Evolutionary conservation across 2,113 vertebrate species (phyloP).

Genomic region (Thomomys bottae): DNA sequence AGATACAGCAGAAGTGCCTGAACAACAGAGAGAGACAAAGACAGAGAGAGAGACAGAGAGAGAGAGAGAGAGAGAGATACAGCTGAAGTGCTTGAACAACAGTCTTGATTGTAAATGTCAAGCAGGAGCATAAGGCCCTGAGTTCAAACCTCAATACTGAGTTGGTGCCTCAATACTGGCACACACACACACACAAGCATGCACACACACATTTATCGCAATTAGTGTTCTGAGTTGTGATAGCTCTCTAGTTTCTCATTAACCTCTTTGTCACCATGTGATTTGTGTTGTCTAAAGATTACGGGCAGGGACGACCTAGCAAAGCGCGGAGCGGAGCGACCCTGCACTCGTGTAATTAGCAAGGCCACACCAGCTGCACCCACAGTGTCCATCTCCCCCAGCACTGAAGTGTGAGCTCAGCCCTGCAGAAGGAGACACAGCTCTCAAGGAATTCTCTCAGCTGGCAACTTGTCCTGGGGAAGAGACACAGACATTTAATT

Average conservation of each 20-base stretch:
- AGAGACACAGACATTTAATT: constrained; percentile 84
- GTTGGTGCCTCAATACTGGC: too few relatives aligned
- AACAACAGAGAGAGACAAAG: too few relatives aligned
- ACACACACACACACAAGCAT: too few relatives aligned
- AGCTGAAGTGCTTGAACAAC: too few relatives aligned
- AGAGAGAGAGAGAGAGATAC: too few relatives aligned
- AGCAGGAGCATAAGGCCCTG: too few relatives aligned
- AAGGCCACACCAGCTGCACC: constrained; percentile 72
- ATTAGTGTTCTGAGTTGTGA: neutral
- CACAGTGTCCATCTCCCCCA: constrained; percentile 61
- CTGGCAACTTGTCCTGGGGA: constrained; percentile 69
- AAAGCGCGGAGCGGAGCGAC: constrained; percentile 92
- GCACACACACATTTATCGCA: neutral
- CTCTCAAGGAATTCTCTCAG: constrained; percentile 48
- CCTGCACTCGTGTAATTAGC: constrained; percentile 85
- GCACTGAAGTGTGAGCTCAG: constrained; percentile 74
- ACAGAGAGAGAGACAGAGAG: too few relatives aligned
- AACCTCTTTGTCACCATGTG: neutral
- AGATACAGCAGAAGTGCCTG: too few relatives aligned
- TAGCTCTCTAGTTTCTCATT: too few relatives aligned
- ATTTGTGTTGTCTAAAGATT: constrained; percentile 79
- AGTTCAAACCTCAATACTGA: too few relatives aligned
- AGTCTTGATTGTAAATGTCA: too few relatives aligned
- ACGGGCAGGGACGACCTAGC: constrained; percentile 83
- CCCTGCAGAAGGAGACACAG: accelerated